Evolutionary conservation across 2,888 invertebrate genomes (phyloP), one percentile per base, ranked within the genome.

Genomic region (Metopia argyrocephala): DNA sequence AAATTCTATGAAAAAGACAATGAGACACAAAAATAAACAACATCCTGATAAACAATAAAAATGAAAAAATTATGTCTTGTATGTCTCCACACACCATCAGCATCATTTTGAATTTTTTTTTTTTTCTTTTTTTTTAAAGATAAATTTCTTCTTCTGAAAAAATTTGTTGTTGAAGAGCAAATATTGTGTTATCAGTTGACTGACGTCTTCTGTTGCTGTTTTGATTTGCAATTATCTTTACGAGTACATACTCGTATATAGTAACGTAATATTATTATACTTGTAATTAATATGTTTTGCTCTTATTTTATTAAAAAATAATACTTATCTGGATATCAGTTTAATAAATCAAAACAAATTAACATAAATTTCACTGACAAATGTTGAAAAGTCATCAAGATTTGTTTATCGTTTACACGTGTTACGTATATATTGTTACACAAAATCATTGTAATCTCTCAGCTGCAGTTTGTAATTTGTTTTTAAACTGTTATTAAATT

Each of bases 271-370:
- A n/a, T n/a, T n/a, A n/a, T n/a, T n/a, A n/a, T n/a, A n/a, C n/a
- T n/a, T n/a, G n/a, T n/a, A n/a, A n/a, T n/a, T n/a, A n/a, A n/a
- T n/a, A n/a, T n/a, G n/a, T n/a, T n/a, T 15, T 38, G 38, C 2
- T 1, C 9, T 15, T 38, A 38, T 15, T 38, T 38, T 38, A 15
- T 38, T 38, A 12, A 3, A 38, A 38, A 38, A 9, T 38, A 38
- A 38, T 15, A 9, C 38, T 9, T 38, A 38, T 38, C 15, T 65
- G 18, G 64, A 23, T 31, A 15, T 45, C 20, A 28, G 21, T 66
- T 3, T 12, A 18, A 59, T 76, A 70, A 59, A 70, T 70, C 45
- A 69, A 48, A 28, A 20, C 59, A 56, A 69, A 69, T 57, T 50
- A 6, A 52, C 48, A 66, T 71, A 50, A 68, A 46, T 70, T 64